Conservation (phyloP, 2,888 invertebrate species). For the Cactoblastis cactorum region DNA sequence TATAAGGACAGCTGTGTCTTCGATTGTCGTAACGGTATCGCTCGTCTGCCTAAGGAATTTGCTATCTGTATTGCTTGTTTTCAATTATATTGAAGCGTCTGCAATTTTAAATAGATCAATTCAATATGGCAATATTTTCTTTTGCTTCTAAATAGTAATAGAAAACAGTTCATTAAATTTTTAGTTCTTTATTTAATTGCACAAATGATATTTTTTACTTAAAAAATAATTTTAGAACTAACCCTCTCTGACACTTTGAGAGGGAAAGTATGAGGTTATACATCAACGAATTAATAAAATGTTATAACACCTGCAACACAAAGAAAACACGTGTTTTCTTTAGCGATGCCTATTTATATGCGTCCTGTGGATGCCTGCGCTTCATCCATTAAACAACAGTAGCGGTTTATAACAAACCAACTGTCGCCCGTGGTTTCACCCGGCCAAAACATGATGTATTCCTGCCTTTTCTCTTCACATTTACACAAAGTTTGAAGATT, state of each 20-base stretch:
- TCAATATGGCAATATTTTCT: too few relatives aligned
- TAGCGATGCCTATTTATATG: slow-evolving; percentile 53
- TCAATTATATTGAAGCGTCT: not conserved
- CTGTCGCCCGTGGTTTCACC: slow-evolving; percentile 12
- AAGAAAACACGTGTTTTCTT: slow-evolving; percentile 47
- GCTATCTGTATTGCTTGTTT: not conserved
- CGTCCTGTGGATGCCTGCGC: slow-evolving; percentile 37
- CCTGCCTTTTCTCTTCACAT: not conserved
- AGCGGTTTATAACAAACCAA: slow-evolving; percentile 48
- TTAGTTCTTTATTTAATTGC: too few relatives aligned
- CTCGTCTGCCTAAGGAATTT: not conserved
- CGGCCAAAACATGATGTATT: slow-evolving; percentile 1
- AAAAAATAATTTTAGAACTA: too few relatives aligned
- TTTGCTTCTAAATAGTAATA: too few relatives aligned
- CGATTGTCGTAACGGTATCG: slow-evolving; percentile 5
- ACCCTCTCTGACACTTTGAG: too few relatives aligned
- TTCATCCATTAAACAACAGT: slow-evolving; percentile 60
- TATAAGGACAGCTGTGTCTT: slow-evolving; percentile 56
- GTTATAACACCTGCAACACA: slow-evolving; percentile 43
- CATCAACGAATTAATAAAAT: slow-evolving; percentile 16
- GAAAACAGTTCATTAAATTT: too few relatives aligned
- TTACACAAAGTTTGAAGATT: too few relatives aligned
- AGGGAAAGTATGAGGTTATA: not conserved
- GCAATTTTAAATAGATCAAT: not conserved
- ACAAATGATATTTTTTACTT: too few relatives aligned